Evolutionary conservation across 2,888 invertebrate genomes (phyloP).

Genomic region (Patella pellucida): DNA sequence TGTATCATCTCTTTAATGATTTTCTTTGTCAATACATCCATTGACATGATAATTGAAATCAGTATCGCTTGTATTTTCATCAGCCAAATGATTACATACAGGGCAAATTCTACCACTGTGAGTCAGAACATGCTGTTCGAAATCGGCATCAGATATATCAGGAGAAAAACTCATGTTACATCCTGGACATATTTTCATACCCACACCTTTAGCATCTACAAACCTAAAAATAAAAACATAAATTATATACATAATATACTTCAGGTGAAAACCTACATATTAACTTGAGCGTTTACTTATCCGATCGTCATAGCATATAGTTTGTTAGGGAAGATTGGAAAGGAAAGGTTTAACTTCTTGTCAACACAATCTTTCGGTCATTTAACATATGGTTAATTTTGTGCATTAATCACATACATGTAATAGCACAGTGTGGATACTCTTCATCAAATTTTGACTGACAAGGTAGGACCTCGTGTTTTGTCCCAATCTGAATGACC

Average conservation of each 20-base stretch:
- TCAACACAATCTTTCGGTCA: too few relatives aligned
- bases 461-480: too few relatives aligned
- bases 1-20: not conserved
- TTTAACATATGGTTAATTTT: too few relatives aligned
- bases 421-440: too few relatives aligned
- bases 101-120: constrained; percentile 62
- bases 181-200: constrained; percentile 57
- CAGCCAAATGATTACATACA: constrained; percentile 50
- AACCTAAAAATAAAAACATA: constrained; percentile 37
- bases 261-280: not conserved
- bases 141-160: constrained; percentile 47
- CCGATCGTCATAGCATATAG: too few relatives aligned
- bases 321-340: too few relatives aligned
- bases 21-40: constrained; percentile 24
- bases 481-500: too few relatives aligned
- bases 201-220: constrained; percentile 56
- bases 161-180: constrained; percentile 52
- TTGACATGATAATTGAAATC: constrained; percentile 56
- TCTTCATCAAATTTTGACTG: too few relatives aligned
- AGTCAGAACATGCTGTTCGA: constrained; percentile 53
- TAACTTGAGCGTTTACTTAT: too few relatives aligned
- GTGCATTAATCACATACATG: too few relatives aligned
- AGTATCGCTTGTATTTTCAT: constrained; percentile 40
- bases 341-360: too few relatives aligned
- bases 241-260: not conserved